These are phyloP conservation scores for Chiloscyllium punctatum DNA, from an alignment of 2,797 vertebrate species.

Conservation along the genomic window DNA sequence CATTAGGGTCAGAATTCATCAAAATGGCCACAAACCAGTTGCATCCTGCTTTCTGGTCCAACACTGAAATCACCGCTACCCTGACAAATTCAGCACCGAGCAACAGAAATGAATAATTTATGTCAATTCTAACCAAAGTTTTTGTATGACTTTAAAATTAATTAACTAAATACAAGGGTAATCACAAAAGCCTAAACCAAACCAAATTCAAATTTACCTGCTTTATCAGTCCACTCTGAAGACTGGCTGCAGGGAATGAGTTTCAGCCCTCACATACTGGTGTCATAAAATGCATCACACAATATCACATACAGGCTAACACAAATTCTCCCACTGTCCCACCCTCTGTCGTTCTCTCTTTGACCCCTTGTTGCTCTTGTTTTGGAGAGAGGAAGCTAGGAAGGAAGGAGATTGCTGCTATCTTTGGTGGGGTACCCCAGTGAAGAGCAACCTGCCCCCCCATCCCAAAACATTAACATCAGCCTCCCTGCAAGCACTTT, in stretches of 20 bases:
- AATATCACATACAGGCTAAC: not conserved
- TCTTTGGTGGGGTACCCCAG: no score
- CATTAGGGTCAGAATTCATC: no score
- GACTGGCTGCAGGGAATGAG: no score
- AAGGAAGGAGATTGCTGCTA: no score
- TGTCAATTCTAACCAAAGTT: not conserved
- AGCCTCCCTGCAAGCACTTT: no score
- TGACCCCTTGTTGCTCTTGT: not conserved
- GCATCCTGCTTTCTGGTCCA: no score
- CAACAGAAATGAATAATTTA: not conserved
- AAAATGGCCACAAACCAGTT: no score
- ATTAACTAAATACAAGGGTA: not conserved
- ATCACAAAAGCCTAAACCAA: not conserved
- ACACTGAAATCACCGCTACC: no score
- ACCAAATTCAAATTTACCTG: not conserved
- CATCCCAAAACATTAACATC: no score
- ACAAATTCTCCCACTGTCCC: not conserved
- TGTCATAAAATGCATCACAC: not conserved
- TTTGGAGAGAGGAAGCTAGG: no score
- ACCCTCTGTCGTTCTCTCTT: not conserved
- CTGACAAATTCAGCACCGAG: not conserved
- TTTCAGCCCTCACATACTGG: not conserved
- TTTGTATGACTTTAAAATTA: not conserved
- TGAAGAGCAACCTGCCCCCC: no score
- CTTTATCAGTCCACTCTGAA: not conserved